Evolutionary conservation across 2,113 vertebrate species (phyloP).

Genomic region (Tetraodon nigroviridis): DNA sequence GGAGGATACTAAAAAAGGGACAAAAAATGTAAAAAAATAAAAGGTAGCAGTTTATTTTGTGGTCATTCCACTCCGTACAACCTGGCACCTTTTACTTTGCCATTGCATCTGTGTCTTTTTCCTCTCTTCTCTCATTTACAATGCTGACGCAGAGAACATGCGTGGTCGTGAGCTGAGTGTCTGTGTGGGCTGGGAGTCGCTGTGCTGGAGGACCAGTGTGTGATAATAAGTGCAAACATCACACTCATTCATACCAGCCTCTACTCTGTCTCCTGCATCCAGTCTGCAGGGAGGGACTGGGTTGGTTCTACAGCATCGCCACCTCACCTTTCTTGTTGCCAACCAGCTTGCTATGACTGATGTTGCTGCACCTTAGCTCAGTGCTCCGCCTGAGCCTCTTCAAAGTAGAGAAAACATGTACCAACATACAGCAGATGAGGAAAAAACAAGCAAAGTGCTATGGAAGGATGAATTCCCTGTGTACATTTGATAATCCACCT

Average conservation of each 20-base stretch:
- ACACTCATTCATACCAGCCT: constrained; percentile 32
- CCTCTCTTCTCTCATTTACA: background rate
- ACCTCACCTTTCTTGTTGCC: background rate
- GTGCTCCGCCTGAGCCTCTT: background rate
- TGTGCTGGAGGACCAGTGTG: constrained; percentile 24
- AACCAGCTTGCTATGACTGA: background rate
- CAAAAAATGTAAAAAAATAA: no score
- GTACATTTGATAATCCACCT: constrained; percentile 22
- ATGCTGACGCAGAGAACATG: constrained; percentile 3
- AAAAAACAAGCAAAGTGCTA: background rate
- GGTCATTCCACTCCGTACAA: constrained; percentile 10
- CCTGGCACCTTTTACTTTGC: constrained; percentile 15
- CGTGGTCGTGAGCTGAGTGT: constrained; percentile 1
- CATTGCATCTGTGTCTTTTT: constrained; percentile 13
- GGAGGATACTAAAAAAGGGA: background rate
- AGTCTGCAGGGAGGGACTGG: constrained; percentile 22
- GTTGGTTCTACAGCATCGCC: background rate
- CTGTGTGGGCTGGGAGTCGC: constrained; percentile 9
- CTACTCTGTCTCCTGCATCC: constrained; percentile 6
- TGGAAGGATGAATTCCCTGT: constrained; percentile 1
- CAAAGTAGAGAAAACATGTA: no score
- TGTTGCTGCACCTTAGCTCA: background rate
- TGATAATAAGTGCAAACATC: constrained; percentile 53
- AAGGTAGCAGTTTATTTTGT: background rate
- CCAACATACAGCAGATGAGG: background rate